Conservation (phyloP, 1,140 invertebrate species). For the Conus betulinus region DNA sequence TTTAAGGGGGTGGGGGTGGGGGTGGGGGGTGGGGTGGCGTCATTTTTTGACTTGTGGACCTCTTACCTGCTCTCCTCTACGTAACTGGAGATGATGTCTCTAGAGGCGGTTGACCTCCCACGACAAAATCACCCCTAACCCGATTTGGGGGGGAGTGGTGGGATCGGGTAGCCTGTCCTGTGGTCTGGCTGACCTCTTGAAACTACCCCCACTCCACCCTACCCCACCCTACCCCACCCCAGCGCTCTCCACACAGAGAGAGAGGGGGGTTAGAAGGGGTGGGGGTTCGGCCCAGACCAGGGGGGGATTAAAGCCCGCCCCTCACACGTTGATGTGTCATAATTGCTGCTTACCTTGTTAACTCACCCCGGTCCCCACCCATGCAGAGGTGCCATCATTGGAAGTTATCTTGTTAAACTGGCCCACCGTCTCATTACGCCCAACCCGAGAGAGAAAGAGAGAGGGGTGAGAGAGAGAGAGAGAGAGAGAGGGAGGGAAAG, state of each 20-base stretch:
- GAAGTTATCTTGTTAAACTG: constrained; percentile 15
- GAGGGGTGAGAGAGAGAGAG: too few species aligned
- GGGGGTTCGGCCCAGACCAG: background rate
- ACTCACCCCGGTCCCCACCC: background rate
- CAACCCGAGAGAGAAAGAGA: background rate
- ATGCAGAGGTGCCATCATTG: constrained; percentile 8
- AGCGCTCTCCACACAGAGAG: background rate
- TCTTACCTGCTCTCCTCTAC: background rate
- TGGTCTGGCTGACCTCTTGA: background rate
- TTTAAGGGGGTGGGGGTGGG: background rate
- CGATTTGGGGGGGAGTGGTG: background rate
- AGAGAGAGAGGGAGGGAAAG: background rate
- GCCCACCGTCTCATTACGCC: background rate
- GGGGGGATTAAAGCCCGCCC: background rate
- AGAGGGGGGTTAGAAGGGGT: background rate
- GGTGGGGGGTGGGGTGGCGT: background rate
- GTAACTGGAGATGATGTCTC: background rate
- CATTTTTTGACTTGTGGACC: background rate
- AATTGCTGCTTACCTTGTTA: constrained; percentile 22
- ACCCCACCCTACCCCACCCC: background rate
- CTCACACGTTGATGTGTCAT: constrained; percentile 4
- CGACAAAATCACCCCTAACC: background rate
- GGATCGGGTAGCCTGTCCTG: background rate
- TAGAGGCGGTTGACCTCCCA: background rate
- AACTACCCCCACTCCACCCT: background rate